These are phyloP conservation scores for Diplogasteroides magnus DNA, from an alignment of 1,140 invertebrate species.

Conservation along the genomic window DNA sequence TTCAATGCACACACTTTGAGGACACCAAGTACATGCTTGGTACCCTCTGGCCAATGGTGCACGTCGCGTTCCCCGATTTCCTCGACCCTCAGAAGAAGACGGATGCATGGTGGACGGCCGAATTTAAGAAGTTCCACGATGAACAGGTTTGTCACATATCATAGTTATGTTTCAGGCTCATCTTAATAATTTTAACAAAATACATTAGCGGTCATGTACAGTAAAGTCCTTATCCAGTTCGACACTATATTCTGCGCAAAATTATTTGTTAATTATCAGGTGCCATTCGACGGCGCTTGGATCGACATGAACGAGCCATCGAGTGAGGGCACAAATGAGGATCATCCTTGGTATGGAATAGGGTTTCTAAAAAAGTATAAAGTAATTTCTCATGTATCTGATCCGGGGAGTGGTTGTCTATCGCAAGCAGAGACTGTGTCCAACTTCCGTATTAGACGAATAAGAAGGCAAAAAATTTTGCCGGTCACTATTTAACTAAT, in stretches of 20 bases:
- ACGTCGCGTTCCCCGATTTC: slow-evolving; percentile 55
- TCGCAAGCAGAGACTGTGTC: no score
- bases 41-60: slow-evolving; percentile 54
- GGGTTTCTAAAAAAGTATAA: no score
- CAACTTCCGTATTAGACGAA: no score
- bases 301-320: slow-evolving; percentile 49
- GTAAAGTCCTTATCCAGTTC: no score
- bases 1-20: no score
- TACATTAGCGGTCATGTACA: no score
- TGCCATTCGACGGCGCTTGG: slow-evolving; percentile 41
- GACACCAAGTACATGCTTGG: slow-evolving; percentile 40
- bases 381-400: no score
- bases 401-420: no score
- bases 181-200: no score
- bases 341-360: no score
- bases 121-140: slow-evolving; percentile 28
- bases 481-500: no score
- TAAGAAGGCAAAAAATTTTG: no score
- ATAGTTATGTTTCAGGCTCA: neutral
- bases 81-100: slow-evolving; percentile 38
- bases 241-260: neutral
- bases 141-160: slow-evolving; percentile 14
- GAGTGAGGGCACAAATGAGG: slow-evolving; percentile 39
- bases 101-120: slow-evolving; percentile 35
- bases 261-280: slow-evolving; percentile 7